Evolutionary conservation across 2,888 invertebrate species (phyloP).

Genomic region (Coremacera marginata): DNA sequence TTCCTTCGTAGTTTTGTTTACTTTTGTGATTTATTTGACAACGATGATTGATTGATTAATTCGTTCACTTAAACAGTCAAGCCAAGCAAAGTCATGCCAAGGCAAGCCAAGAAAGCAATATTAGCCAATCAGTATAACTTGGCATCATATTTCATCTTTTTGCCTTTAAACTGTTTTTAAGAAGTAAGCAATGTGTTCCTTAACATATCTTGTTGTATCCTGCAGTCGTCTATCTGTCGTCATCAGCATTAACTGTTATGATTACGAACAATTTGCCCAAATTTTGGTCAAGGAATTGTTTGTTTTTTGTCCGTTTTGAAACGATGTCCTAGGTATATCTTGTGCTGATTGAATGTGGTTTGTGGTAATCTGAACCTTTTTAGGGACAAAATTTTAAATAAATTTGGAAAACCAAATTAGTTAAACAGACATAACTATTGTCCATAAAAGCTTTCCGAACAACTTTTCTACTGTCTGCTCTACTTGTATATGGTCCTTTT

Average conservation of each 20-base stretch:
- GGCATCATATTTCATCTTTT: constrained; percentile 11
- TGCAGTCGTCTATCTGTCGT: not conserved
- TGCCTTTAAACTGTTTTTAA: not conserved
- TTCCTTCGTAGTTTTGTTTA: not conserved
- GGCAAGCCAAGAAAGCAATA: not conserved
- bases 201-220: not conserved
- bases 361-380: not conserved
- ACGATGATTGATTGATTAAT: constrained; percentile 26
- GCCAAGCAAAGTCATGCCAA: not conserved
- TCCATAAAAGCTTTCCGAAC: not conserved
- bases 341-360: not conserved
- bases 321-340: not conserved
- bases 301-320: not conserved
- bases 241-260: not conserved
- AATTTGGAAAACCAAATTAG: not conserved
- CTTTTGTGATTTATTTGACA: not conserved
- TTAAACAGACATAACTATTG: not conserved
- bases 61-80: not conserved
- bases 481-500: no score
- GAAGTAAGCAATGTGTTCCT: no score
- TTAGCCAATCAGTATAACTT: not conserved
- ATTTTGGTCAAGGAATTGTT: constrained; percentile 6
- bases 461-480: not conserved
- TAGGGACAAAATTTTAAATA: not conserved
- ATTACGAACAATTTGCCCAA: constrained; percentile 1